A percentile compares a stretch with the other conserved stretches of the same genome.
Conservation (phyloP, 2,113 vertebrate genomes). For the Pontoporia blainvillei region DNA sequence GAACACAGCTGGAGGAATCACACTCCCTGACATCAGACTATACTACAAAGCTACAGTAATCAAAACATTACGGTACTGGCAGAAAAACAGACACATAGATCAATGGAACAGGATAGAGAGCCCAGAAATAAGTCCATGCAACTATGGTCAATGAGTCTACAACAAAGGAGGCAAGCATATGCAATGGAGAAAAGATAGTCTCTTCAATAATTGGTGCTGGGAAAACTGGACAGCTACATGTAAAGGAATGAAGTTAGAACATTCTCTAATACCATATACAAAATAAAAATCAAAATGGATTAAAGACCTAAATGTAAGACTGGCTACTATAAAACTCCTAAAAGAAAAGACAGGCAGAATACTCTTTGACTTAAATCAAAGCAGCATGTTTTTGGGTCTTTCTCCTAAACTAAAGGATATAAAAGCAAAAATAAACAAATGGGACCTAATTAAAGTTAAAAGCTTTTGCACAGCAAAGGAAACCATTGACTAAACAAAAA, state of each 20-base stretch:
- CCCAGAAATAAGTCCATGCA: neutral
- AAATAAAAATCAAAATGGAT: neutral
- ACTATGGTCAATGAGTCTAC: neutral
- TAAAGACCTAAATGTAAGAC: neutral
- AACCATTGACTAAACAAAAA: neutral
- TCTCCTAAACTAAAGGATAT: neutral
- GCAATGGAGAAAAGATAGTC: neutral
- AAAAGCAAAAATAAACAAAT: neutral
- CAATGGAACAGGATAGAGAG: neutral
- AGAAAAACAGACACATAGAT: neutral
- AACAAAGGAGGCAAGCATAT: neutral
- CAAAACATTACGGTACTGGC: neutral
- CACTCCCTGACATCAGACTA: neutral
- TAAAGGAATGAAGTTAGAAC: neutral
- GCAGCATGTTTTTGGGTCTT: neutral
- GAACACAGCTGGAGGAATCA: neutral
- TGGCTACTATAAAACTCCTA: neutral
- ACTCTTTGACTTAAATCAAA: neutral
- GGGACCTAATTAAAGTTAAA: neutral
- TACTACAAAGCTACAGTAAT: neutral
- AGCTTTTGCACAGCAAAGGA: neutral
- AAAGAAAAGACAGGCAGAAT: neutral
- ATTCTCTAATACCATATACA: neutral
- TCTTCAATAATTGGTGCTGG: neutral
- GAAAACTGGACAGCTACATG: neutral